Conservation (phyloP, 2,888 invertebrate genomes). For the Cantharis nigra region DNA sequence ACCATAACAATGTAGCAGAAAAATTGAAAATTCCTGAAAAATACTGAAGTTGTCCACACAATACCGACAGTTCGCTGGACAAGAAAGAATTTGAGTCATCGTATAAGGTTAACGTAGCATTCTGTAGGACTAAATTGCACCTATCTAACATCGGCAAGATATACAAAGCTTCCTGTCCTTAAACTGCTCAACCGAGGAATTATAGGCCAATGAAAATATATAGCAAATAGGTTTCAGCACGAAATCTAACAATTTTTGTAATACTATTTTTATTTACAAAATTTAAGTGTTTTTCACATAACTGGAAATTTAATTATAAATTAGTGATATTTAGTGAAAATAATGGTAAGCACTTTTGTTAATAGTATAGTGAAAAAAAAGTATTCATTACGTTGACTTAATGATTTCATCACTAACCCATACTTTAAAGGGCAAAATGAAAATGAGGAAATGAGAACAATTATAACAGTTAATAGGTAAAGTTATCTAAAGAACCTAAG, state of each 20-base stretch:
- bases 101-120: conserved; percentile 36
- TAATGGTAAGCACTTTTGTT: neutral
- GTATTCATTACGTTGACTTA: neutral
- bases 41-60: conserved; percentile 21
- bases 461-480: neutral
- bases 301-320: neutral
- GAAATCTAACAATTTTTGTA: conserved; percentile 30
- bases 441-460: neutral
- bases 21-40: conserved; percentile 21
- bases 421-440: neutral
- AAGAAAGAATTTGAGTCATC: conserved; percentile 30
- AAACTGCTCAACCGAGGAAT: conserved; percentile 35
- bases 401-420: neutral
- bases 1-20: conserved; percentile 8
- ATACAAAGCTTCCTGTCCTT: conserved; percentile 30
- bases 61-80: conserved; percentile 20
- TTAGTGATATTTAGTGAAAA: neutral
- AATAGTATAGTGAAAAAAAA: neutral
- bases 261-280: neutral
- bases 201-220: conserved; percentile 41
- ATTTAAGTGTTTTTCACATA: neutral
- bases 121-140: conserved; percentile 37
- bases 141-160: conserved; percentile 34
- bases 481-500: neutral
- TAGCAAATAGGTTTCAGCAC: conserved; percentile 35